Evolutionary conservation across 2,113 vertebrate species (phyloP), one percentile per base, ranked within the genome.

Genomic region (Anolis sagrei): DNA sequence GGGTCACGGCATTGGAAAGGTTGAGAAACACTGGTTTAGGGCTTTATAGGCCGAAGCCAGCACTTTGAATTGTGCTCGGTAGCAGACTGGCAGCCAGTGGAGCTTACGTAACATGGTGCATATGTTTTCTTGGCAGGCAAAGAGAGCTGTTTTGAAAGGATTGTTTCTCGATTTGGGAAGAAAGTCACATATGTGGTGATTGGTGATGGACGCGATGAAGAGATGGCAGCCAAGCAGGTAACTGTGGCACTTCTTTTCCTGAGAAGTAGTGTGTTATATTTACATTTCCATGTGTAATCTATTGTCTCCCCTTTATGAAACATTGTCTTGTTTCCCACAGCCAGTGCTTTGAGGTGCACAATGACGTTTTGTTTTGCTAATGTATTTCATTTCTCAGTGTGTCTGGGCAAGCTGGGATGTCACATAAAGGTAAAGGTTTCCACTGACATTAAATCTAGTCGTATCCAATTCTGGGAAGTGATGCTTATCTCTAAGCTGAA

Each of bases 181-280:
- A 99, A 99, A 89, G 98, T 99, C 86, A 99, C 98, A 0, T 99
- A 99, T 0, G 99, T 99, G 91, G 99, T 99, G 73, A 99, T 99
- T 2, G 99, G 99, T 25, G 98, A 99, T 4, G 99, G 99, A 1
- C 97, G 98, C 3, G 99, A 99, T 7, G 99, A 99, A 95, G 98
- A 99, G 94, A 97, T 99, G n/a, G 98, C 98, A 88, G 99, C 99
- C 4, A 99, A 99, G 93, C 98, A 98, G 98, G 99, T 99, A 91
- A 87, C 83, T 78, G 25, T 27, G 19, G 84, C 5, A 21, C 34
- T 10, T 39, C 29, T 27, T 32, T 32, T 39, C 29, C 36, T 68
- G 4, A 44, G 25, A 10, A 68, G 61, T 48, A 32, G 4, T 0
- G 11, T 3, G 6, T 76, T 27, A 11, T 27, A n/a, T 49, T 51